Evolutionary conservation across 2,113 vertebrate species (phyloP).

Genomic region (Eulacestoma nigropectus): DNA sequence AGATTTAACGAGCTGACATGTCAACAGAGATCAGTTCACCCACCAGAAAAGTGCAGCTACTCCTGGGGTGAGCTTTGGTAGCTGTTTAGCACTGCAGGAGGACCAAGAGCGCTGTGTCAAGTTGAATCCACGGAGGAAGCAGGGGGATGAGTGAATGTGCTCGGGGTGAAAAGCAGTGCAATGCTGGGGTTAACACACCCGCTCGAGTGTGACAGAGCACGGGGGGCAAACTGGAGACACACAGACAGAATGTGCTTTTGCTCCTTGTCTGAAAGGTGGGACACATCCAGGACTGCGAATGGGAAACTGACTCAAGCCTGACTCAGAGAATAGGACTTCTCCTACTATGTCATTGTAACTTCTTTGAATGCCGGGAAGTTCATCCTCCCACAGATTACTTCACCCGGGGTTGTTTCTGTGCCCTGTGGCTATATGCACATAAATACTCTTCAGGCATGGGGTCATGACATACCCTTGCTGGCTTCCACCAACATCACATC

Average conservation of each 20-base stretch:
- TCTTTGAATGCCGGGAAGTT: not conserved
- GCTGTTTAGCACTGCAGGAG: not conserved
- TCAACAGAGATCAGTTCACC: conserved; percentile 55
- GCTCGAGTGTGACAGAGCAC: not conserved
- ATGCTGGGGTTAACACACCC: not conserved
- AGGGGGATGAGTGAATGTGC: not conserved
- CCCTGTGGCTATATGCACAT: not conserved
- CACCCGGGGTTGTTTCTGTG: not conserved
- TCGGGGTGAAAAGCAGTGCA: not conserved
- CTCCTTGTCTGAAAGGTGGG: not conserved
- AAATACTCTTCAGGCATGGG: not conserved
- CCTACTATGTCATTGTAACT: not conserved
- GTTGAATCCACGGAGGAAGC: not conserved
- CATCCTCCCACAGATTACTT: conserved; percentile 9
- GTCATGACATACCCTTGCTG: not conserved
- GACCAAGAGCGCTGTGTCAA: not conserved
- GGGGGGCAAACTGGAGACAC: not conserved
- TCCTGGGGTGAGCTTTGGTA: not conserved
- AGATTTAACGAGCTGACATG: conserved; percentile 45
- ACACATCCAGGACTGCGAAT: not conserved
- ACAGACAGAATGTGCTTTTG: not conserved
- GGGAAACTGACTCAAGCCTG: conserved; percentile 11
- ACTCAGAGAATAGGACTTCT: conserved; percentile 1
- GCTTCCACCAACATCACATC: not conserved
- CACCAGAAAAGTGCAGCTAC: conserved; percentile 19